Percentiles rank a stretch among this genome's conserved stretches.
Evolutionary conservation across 2,888 invertebrate species (phyloP).

Genomic region (Thyatira batis): DNA sequence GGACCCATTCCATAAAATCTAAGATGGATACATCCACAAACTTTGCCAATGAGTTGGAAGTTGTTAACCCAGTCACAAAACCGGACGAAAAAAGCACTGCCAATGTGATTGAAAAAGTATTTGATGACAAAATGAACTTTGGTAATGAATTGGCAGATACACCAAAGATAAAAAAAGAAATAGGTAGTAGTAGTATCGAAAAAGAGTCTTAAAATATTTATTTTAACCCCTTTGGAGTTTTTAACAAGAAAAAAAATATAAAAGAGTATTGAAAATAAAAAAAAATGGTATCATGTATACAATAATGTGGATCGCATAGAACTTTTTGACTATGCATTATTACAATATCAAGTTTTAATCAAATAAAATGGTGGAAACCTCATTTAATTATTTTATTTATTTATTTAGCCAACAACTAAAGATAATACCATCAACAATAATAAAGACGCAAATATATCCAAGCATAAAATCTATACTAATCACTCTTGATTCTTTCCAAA

Average conservation of each 20-base stretch:
- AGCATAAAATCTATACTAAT: neutral
- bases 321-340: slow-evolving; percentile 1
- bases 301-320: neutral
- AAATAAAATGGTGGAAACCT: neutral
- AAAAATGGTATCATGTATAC: slow-evolving; percentile 9
- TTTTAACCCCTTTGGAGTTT: slow-evolving; percentile 5
- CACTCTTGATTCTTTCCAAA: neutral
- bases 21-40: slow-evolving; percentile 58
- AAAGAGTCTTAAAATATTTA: slow-evolving; percentile 67
- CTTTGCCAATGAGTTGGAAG: slow-evolving; percentile 57
- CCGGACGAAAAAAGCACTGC: slow-evolving; percentile 12
- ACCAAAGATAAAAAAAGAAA: slow-evolving; percentile 40
- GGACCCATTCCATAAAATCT: slow-evolving; percentile 59
- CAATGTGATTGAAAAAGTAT: slow-evolving; percentile 15
- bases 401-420: neutral
- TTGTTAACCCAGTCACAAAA: slow-evolving; percentile 14
- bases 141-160: slow-evolving; percentile 46
- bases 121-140: slow-evolving; percentile 56
- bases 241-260: slow-evolving; percentile 4
- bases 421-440: neutral
- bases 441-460: neutral
- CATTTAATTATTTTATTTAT: neutral
- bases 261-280: slow-evolving; percentile 13
- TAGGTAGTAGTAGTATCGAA: slow-evolving; percentile 57
- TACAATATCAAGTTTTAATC: neutral